phyloP scores from a whole-genome alignment of 2,888 invertebrate species.

The Eupeodes luniger region DNA sequence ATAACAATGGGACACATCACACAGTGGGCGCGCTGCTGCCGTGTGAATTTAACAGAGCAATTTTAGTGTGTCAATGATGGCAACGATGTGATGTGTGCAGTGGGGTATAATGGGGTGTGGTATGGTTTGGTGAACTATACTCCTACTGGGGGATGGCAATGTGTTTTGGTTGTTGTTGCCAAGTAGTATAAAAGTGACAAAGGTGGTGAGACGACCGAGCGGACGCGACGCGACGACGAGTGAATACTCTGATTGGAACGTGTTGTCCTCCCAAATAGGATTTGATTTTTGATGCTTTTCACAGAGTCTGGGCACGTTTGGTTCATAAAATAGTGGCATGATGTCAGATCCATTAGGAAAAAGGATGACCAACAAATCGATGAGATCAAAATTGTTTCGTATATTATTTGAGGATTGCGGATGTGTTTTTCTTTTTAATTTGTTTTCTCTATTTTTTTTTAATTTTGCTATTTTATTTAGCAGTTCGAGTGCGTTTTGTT shows the following conservation, averaged over 20 bases:
- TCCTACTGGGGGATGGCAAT: too few relatives aligned
- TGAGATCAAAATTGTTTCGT: constrained; percentile 50
- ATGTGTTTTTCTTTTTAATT: background rate
- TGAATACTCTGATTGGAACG: constrained; percentile 51
- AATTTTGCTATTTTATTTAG: background rate
- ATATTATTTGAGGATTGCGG: background rate
- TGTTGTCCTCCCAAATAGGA: constrained; percentile 62
- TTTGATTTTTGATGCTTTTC: constrained; percentile 34
- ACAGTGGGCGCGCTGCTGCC: constrained; percentile 14
- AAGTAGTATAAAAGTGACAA: background rate
- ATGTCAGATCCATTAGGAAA: constrained; percentile 56
- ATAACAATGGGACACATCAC: constrained; percentile 56
- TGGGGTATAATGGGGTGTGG: background rate
- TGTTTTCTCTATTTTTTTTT: background rate
- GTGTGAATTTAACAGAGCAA: constrained; percentile 32
- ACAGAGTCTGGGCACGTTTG: constrained; percentile 54
- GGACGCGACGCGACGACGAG: background rate
- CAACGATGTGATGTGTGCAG: constrained; percentile 23
- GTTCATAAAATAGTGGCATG: constrained; percentile 50
- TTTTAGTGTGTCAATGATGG: constrained; percentile 61
- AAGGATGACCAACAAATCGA: constrained; percentile 54
- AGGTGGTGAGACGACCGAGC: constrained; percentile 26
- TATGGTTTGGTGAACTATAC: too few relatives aligned
- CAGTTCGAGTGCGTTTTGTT: background rate
- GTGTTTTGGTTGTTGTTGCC: background rate